Evolutionary conservation across 2,113 vertebrate species (phyloP).

Genomic region (Siniperca knerii): DNA sequence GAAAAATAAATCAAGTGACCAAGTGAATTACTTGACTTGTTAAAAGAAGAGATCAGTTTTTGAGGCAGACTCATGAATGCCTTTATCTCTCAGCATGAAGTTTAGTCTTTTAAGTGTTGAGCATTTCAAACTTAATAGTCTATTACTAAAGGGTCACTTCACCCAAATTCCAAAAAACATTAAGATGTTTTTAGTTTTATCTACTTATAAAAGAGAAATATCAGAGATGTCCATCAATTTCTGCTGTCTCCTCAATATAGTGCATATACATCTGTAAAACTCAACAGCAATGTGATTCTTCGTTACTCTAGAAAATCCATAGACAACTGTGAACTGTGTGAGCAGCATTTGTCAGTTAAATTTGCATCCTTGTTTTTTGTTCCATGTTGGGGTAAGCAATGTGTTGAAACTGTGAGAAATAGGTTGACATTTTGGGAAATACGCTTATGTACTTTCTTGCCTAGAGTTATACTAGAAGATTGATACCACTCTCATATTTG

Average conservation of each 20-base stretch:
- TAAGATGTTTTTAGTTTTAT: background rate
- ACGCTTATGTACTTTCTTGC: too few relatives aligned
- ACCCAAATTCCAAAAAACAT: background rate
- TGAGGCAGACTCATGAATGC: slow-evolving; percentile 1
- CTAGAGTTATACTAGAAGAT: background rate
- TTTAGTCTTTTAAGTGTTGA: background rate
- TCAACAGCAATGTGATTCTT: background rate
- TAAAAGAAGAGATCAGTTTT: background rate
- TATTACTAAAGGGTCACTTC: background rate
- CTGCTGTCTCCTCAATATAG: background rate
- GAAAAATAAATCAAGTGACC: slow-evolving; percentile 21
- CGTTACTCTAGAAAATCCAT: background rate
- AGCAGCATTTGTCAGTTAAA: background rate
- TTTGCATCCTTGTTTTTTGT: background rate
- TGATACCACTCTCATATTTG: too few relatives aligned
- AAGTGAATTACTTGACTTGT: slow-evolving; percentile 18
- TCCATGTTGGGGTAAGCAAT: too few relatives aligned
- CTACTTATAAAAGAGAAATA: background rate
- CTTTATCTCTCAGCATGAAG: background rate
- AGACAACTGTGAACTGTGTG: too few relatives aligned
- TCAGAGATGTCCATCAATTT: background rate
- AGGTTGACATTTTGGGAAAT: too few relatives aligned
- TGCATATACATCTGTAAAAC: background rate
- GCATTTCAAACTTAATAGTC: slow-evolving; percentile 17
- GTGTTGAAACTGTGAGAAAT: background rate